Evolutionary conservation across 2,888 invertebrate genomes (phyloP).

Genomic region (Cephus runcator): DNA sequence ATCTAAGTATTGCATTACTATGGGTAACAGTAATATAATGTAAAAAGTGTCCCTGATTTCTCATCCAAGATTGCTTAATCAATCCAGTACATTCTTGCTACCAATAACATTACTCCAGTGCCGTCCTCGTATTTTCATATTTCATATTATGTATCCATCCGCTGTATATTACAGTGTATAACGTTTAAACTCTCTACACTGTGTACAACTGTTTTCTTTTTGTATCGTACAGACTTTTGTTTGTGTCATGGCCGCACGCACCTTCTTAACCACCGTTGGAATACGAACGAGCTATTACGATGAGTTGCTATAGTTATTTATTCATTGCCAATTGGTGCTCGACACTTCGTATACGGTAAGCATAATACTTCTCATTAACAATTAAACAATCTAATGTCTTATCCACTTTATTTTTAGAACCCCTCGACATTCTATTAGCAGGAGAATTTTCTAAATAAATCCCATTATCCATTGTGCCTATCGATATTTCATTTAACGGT

Average conservation of each 20-base stretch:
- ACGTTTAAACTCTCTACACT: slow-evolving; percentile 1
- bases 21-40: neutral
- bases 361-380: neutral
- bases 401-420: neutral
- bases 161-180: neutral
- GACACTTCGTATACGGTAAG: neutral
- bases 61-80: neutral
- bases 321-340: neutral
- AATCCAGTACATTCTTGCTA: neutral
- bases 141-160: slow-evolving; percentile 1
- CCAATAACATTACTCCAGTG: slow-evolving; percentile 10
- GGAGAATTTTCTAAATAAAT: neutral
- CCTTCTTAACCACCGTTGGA: slow-evolving; percentile 27
- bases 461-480: neutral
- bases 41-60: neutral
- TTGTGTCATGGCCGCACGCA: slow-evolving; percentile 42
- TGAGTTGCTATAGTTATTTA: slow-evolving; percentile 3
- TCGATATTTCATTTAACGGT: neutral
- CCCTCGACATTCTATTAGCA: neutral
- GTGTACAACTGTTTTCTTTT: slow-evolving; percentile 12
- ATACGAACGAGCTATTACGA: slow-evolving; percentile 36
- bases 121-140: slow-evolving; percentile 6
- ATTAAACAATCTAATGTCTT: neutral
- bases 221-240: neutral
- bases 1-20: neutral